Base-by-base conservation (phyloP, 1,140 invertebrate genomes). In the Drosophila nebulosa region DNA sequence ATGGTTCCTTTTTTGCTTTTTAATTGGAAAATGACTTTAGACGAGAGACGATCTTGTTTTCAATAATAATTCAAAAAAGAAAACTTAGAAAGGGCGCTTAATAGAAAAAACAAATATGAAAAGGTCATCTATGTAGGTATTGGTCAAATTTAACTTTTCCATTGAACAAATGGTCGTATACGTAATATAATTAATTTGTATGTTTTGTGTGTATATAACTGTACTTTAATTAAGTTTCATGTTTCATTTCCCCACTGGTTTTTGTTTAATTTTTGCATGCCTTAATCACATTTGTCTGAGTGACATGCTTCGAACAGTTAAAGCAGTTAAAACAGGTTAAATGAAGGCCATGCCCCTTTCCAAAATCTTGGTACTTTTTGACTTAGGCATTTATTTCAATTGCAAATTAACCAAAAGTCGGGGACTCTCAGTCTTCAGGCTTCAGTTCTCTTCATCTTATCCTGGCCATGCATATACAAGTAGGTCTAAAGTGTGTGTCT, bases 351-450 rank as follows among this genome's bases (percentile, higher is more conserved):
- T 24, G 24, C 51, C 12, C 22, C 51, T 16, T 27, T n/a, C n/a
- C 22, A 5, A 53, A 53, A 26, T 52, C n/a, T 80, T 65, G 70
- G 7, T 18, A 46, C 7, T 42, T 69, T 66, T 73, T 76, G 71
- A 57, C 74, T 69, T 62, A 64, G 81, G 39, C 39, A 46, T 46
- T 78, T 69, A 85, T 85, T 85, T 85, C 80, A 85, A 85, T 85
- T 85, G 80, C 80, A 85, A 85, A 85, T 85, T 86, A 85, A 77
- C 77, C 65, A 66, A 39, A 55, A 64, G 39, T 56, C 52, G 56
- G 27, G 62, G 46, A 30, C 27, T 9, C 71, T 46, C 16, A 46
- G 52, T 58, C n/a, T n/a, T 60, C 59, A 27, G 55, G 24, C 57
- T 36, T 60, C 39, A n/a, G n/a, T 50, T 56, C 62, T 27, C 21